Conservation (phyloP, 2,888 invertebrate species). For the Acanthosepion lycidas region DNA sequence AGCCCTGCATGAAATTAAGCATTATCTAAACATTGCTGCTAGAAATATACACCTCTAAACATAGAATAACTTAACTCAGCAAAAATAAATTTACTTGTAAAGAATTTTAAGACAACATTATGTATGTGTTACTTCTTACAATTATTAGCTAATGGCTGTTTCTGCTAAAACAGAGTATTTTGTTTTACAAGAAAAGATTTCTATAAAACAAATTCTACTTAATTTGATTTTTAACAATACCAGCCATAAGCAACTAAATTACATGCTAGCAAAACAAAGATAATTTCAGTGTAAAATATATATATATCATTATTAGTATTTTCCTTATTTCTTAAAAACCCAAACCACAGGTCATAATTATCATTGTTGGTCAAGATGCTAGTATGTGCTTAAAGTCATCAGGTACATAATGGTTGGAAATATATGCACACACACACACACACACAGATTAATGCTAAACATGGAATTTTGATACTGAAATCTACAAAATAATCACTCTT, state of each 20-base stretch:
- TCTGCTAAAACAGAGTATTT: not conserved
- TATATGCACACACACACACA: too few relatives aligned
- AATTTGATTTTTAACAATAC: not conserved
- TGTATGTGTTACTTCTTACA: not conserved
- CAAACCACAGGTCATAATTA: not conserved
- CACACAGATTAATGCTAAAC: too few relatives aligned
- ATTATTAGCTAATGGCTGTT: not conserved
- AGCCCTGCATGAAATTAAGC: too few relatives aligned
- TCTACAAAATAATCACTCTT: too few relatives aligned
- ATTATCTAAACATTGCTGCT: too few relatives aligned
- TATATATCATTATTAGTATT: not conserved
- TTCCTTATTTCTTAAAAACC: not conserved
- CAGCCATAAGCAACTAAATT: not conserved
- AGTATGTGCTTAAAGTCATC: not conserved
- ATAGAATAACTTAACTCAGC: too few relatives aligned
- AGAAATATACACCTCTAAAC: too few relatives aligned
- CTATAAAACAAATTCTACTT: not conserved
- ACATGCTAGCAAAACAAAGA: not conserved
- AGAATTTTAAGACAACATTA: not conserved
- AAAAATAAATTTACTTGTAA: not conserved
- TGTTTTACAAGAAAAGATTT: not conserved
- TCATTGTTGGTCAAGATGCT: not conserved
- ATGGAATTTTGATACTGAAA: too few relatives aligned
- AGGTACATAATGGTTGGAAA: not conserved
- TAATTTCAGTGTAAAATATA: not conserved